Evolutionary conservation across 2,797 vertebrate genomes (phyloP), one percentile per base, ranked within the genome.

Genomic region (Chloroceryle amazona): DNA sequence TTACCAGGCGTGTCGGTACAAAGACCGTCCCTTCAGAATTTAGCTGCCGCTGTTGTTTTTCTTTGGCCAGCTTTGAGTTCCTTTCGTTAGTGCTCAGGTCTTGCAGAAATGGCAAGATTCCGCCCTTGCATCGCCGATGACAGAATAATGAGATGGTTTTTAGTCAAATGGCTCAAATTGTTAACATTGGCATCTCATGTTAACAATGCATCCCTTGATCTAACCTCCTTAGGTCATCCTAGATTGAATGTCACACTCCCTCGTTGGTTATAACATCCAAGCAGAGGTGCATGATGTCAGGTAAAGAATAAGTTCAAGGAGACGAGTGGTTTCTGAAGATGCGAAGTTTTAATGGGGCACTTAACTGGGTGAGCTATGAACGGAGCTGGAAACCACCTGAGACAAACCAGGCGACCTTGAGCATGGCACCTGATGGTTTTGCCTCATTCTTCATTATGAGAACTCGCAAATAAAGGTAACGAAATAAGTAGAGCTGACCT

Each of bases 401-500:
- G 93, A 72, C 73, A 93, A 88, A 86, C 44, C 57, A 76, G 67
- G 35, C 3, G 72, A 89, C 90, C 78, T 82, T 95, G 67, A 74
- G 68, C 52, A 1, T 18, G 71, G n/a, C 60, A 37, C 57, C 66
- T 29, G 83, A 20, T 3, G 4, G 22, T 49, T 91, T 79, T 86
- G 60, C 73, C 80, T 94, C 58, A 2, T 78, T 87, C 23, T 79
- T 87, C 83, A 1, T 72, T 70, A 47, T 13, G 58, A 92, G 74
- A 80, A 62, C 63, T 75, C 51, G 23, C 60, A 75, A 91, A 88
- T 81, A 52, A 73, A 80, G 52, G 57, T 79, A 79, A 72, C 51
- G 76, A 86, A 81, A 70, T 89, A 88, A 91, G 86, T 61, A 76
- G 89, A 71, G 86, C 93, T 92, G 71, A 63, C 37, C 54, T 80